A percentile compares a stretch with the other conserved stretches of the same genome.
Evolutionary conservation across 2,797 vertebrate species (phyloP).

Genomic region (Anniella stebbinsi): DNA sequence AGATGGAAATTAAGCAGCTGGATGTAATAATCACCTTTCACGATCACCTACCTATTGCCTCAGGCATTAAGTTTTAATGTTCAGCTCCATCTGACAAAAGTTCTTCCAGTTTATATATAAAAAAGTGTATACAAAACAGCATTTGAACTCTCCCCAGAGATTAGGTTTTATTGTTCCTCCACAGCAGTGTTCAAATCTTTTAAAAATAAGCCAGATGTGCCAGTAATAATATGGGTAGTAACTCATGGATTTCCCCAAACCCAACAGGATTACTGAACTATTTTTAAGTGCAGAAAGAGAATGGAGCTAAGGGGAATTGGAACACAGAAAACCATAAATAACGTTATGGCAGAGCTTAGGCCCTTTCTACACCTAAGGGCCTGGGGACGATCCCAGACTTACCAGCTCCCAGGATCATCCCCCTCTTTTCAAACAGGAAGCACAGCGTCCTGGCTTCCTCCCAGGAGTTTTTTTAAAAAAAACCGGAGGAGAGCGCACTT

Average conservation of each 20-base stretch:
- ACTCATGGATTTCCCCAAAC: neutral
- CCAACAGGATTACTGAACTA: neutral
- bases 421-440: no score
- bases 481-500: no score
- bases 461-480: no score
- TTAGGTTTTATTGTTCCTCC: neutral
- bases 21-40: neutral
- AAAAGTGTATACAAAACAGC: no score
- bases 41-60: neutral
- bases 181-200: neutral
- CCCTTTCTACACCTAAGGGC: no score
- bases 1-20: constrained; percentile 5
- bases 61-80: neutral
- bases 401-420: no score
- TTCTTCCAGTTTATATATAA: neutral
- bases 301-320: neutral
- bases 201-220: neutral
- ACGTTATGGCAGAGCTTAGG: no score
- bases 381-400: no score
- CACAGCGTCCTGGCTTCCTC: no score
- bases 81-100: neutral
- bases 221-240: neutral
- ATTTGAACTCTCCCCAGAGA: neutral
- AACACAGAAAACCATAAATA: neutral
- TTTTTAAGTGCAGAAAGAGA: neutral